Base-by-base conservation (phyloP, 2,113 vertebrate species). In the Pseudorasbora parva region DNA sequence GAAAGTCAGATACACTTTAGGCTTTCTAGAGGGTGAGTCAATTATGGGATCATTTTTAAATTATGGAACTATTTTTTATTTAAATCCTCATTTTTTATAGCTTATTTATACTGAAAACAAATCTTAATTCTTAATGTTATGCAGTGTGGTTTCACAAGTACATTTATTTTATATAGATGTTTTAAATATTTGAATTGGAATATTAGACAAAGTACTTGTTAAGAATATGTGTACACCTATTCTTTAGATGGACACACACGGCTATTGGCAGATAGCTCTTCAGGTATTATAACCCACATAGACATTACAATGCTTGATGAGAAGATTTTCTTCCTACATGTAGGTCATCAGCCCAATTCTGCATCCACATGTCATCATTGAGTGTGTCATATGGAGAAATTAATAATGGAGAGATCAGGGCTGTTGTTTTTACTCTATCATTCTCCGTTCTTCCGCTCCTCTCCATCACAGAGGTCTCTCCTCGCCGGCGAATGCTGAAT, bases 401-500 rank as follows among this genome's bases (percentile, higher is more conserved):
- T 89, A 90, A 90, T 92, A 90, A 90, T 86, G 85, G 62, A 90
- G 85, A 74, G 73, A 60, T 76, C 54, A 64, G 19, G 8, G 69
- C 68, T 74, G 54, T 83, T 78, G 64, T 78, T 68, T 78, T 85
- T 15, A 62, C 56, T 19, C 43, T 11, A 21, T 30, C 41, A 43
- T 2, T 75, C n/a, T n/a, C 30, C 21, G 72, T 51, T 49, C 1
- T 68, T 41, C 5, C 21, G 74, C 41, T 59, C 4, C 43, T 7
- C 66, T 45, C 66, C 11, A 2, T 56, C 82, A 2, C 88, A 99
- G 98, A 98, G 89, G 92, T 94, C 47, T 98, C 97, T 64, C 97
- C 97, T 1, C 94, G 94, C 81, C 94, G 95, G 62, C 92, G 96
- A 15, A 96, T 97, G 88, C 93, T 98, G 85, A 97, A 96, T 85